These are phyloP conservation scores for Coenonympha arcania DNA, from an alignment of 2,888 invertebrate species.

Conservation along the genomic window DNA sequence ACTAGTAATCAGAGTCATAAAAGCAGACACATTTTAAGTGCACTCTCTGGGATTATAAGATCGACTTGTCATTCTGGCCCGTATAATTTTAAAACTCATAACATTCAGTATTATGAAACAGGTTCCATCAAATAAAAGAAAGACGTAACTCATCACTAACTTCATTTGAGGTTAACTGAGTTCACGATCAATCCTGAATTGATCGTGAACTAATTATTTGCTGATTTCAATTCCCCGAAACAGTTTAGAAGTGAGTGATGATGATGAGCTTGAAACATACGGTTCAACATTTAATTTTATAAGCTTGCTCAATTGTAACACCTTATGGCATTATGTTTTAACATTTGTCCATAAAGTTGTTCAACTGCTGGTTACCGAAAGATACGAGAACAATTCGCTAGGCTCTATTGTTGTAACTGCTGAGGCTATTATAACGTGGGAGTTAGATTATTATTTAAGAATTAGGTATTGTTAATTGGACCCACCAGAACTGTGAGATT, in stretches of 20 bases:
- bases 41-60: constrained; percentile 2
- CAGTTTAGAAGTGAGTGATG: neutral
- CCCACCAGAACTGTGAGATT: neutral
- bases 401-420: constrained; percentile 22
- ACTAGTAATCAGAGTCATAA: neutral
- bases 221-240: neutral
- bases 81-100: neutral
- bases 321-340: constrained; percentile 21
- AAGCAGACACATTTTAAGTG: neutral
- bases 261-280: too few species aligned
- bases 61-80: constrained; percentile 8
- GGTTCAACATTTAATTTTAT: neutral
- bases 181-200: neutral
- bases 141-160: neutral
- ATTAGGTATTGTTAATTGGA: neutral
- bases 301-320: neutral
- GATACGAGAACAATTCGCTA: constrained; percentile 10
- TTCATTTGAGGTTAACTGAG: neutral
- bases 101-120: neutral
- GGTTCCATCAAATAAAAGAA: neutral
- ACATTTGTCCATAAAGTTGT: constrained; percentile 48
- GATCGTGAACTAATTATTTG: too few species aligned
- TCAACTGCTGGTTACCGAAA: constrained; percentile 25
- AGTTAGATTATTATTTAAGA: constrained; percentile 11
- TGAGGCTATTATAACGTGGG: constrained; percentile 23